These are phyloP conservation scores for Glaucopsyche alexis DNA, from an alignment of 2,888 invertebrate species.

Conservation along the genomic window DNA sequence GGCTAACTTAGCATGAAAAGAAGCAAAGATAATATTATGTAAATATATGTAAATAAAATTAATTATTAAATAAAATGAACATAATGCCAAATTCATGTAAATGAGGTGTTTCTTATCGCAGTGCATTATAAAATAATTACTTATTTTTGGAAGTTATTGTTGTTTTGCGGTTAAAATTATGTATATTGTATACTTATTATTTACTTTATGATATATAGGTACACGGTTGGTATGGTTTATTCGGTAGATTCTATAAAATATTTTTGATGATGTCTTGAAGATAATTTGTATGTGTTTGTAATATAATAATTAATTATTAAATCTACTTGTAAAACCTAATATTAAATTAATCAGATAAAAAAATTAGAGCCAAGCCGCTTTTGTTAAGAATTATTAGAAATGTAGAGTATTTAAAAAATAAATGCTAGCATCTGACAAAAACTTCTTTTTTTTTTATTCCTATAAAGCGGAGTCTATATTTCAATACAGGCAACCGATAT, in stretches of 20 bases:
- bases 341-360: too few relatives aligned
- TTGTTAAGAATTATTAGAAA: too few relatives aligned
- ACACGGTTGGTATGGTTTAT: too few relatives aligned
- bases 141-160: too few relatives aligned
- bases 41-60: background rate
- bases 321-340: too few relatives aligned
- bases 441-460: background rate
- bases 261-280: background rate
- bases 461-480: too few relatives aligned
- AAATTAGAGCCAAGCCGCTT: background rate
- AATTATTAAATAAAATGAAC: background rate
- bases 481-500: background rate
- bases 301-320: too few relatives aligned
- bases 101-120: background rate
- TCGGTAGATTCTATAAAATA: background rate
- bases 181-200: too few relatives aligned
- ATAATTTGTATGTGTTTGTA: background rate
- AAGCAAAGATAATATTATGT: background rate
- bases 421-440: background rate
- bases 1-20: background rate
- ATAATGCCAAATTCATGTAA: background rate
- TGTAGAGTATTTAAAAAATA: too few relatives aligned
- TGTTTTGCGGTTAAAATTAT: too few relatives aligned
- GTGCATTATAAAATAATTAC: background rate
- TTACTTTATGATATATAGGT: too few relatives aligned